phyloP scores from a whole-genome alignment of 2,888 invertebrate species.

The Eristalinus sepulchralis region DNA sequence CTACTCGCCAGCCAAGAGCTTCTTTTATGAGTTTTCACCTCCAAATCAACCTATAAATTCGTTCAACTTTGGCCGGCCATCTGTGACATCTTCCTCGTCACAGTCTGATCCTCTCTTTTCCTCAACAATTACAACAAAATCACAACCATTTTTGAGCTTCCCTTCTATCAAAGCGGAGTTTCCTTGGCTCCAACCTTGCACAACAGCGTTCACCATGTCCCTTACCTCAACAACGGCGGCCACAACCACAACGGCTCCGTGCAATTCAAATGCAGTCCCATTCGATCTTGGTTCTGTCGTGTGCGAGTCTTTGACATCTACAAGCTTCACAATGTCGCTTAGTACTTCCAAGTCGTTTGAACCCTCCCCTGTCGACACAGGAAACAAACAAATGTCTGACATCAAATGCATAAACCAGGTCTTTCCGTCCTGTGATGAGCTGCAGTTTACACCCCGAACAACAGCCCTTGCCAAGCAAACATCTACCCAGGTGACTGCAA shows the following conservation, averaged over 20 bases:
- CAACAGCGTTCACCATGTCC: not conserved
- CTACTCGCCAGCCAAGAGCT: slow-evolving; percentile 51
- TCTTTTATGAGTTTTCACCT: slow-evolving; percentile 46
- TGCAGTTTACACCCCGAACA: slow-evolving; percentile 68
- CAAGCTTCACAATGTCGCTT: slow-evolving; percentile 68
- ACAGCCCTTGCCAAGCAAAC: slow-evolving; percentile 65
- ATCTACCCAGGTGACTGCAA: slow-evolving; percentile 4
- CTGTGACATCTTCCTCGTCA: not conserved
- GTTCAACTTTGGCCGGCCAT: not conserved
- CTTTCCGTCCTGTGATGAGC: slow-evolving; percentile 49
- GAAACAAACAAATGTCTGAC: not conserved
- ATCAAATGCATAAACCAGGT: slow-evolving; percentile 41
- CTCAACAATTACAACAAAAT: slow-evolving; percentile 12
- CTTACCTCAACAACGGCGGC: not conserved
- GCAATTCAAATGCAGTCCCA: slow-evolving; percentile 29
- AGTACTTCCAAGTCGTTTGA: slow-evolving; percentile 60
- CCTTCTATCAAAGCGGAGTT: slow-evolving; percentile 51
- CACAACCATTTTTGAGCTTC: slow-evolving; percentile 13
- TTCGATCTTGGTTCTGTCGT: slow-evolving; percentile 36
- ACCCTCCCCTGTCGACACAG: slow-evolving; percentile 25
- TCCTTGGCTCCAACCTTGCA: slow-evolving; percentile 43
- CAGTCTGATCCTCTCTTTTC: slow-evolving; percentile 40
- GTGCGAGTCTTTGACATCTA: slow-evolving; percentile 46
- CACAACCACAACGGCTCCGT: slow-evolving; percentile 15
- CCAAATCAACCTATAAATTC: slow-evolving; percentile 13